Conservation (phyloP, 2,888 invertebrate genomes). For the Eupsilia transversa region DNA sequence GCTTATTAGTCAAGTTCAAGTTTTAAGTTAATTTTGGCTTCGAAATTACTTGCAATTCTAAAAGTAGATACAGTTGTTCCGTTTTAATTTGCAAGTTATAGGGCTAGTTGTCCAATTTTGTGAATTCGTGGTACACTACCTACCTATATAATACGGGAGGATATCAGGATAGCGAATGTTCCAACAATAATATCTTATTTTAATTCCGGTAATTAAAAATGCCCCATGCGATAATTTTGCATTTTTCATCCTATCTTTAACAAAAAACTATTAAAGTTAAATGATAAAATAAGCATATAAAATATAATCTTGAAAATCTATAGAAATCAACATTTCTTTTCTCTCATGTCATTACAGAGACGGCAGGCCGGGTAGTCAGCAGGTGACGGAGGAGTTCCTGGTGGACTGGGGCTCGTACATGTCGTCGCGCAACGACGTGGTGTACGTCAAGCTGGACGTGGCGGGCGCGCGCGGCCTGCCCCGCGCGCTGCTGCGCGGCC, state of each 20-base stretch:
- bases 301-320: neutral
- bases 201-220: neutral
- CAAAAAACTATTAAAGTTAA: too few relatives aligned
- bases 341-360: constrained; percentile 91
- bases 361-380: constrained; percentile 97
- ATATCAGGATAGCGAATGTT: neutral
- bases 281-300: neutral
- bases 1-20: constrained; percentile 4
- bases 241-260: neutral
- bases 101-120: neutral
- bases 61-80: neutral
- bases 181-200: neutral
- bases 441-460: constrained; percentile 97
- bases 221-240: neutral
- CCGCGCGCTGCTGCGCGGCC: constrained; percentile 94
- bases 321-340: neutral
- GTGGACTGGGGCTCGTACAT: constrained; percentile 98
- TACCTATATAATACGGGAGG: neutral
- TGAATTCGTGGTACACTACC: neutral
- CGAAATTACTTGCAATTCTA: constrained; percentile 4
- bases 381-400: constrained; percentile 96
- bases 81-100: neutral
- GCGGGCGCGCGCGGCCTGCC: constrained; percentile 96
- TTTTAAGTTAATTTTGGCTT: constrained; percentile 20
- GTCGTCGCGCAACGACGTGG: constrained; percentile 97